phyloP scores from a whole-genome alignment of 2,888 invertebrate species.

The Seira sanloemensis region DNA sequence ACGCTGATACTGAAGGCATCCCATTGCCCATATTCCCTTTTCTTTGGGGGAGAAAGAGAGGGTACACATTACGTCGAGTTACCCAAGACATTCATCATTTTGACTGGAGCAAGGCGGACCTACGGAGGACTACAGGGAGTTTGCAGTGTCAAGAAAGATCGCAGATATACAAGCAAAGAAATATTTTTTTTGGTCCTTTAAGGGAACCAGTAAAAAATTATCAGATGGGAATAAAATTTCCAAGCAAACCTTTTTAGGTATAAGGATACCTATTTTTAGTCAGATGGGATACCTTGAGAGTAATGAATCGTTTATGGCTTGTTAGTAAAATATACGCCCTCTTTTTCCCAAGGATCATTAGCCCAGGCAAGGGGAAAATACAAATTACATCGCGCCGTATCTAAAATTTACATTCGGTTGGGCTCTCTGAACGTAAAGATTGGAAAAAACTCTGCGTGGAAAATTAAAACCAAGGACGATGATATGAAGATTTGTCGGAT shows the following conservation, averaged over 20 bases:
- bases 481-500: no score
- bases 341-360: slow-evolving; percentile 30
- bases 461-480: slow-evolving; percentile 16
- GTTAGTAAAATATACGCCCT: slow-evolving; percentile 67
- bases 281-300: slow-evolving; percentile 52
- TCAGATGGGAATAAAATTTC: slow-evolving; percentile 19
- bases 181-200: not conserved
- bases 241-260: slow-evolving; percentile 6
- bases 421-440: no score
- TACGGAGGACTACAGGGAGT: not conserved
- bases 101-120: slow-evolving; percentile 22
- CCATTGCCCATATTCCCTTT: not conserved
- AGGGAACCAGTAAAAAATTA: no score
- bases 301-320: slow-evolving; percentile 70
- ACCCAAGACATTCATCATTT: slow-evolving; percentile 59
- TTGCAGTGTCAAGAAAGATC: not conserved
- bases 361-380: not conserved
- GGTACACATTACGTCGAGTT: slow-evolving; percentile 36
- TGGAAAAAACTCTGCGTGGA: no score
- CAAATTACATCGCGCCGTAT: not conserved
- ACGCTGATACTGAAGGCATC: slow-evolving; percentile 15
- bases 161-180: slow-evolving; percentile 11
- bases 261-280: not conserved
- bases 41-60: not conserved
- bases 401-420: no score